Conservation (phyloP, 2,113 vertebrate species). For the Cyrtonyx montezumae region DNA sequence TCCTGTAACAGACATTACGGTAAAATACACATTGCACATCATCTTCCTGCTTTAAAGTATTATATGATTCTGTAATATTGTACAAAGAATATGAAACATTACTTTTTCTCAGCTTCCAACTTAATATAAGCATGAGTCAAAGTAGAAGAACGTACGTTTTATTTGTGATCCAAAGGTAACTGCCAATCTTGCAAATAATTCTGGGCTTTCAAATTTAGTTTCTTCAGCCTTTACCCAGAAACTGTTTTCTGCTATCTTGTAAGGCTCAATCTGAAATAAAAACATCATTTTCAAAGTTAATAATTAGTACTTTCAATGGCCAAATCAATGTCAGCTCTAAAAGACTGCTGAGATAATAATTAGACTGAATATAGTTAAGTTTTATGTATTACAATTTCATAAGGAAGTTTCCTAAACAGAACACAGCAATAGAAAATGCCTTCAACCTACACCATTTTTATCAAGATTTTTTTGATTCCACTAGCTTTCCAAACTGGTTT, state of each 20-base stretch:
- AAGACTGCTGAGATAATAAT: accelerated
- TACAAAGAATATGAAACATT: not conserved
- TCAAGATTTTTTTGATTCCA: not conserved
- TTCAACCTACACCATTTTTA: not conserved
- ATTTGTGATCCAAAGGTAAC: slow-evolving; percentile 91
- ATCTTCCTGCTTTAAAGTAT: not conserved
- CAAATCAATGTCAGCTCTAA: not conserved
- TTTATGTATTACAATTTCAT: not conserved
- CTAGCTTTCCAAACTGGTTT: not conserved
- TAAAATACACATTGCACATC: not conserved
- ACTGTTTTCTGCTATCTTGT: slow-evolving; percentile 94
- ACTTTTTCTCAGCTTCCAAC: not conserved
- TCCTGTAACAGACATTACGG: not conserved
- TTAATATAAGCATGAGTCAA: not conserved
- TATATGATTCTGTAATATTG: not conserved
- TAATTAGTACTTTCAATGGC: not conserved
- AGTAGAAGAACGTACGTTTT: slow-evolving; percentile 85
- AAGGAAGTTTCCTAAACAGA: not conserved
- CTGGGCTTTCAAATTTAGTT: slow-evolving; percentile 91
- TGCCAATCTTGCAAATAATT: slow-evolving; percentile 91
- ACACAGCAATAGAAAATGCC: not conserved
- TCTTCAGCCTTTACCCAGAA: slow-evolving; percentile 98
- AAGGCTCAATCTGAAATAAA: slow-evolving; percentile 92
- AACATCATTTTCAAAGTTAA: not conserved
- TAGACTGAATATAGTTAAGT: accelerated